phyloP scores from a whole-genome alignment of 2,888 invertebrate species.

The Onchidella celtica region DNA sequence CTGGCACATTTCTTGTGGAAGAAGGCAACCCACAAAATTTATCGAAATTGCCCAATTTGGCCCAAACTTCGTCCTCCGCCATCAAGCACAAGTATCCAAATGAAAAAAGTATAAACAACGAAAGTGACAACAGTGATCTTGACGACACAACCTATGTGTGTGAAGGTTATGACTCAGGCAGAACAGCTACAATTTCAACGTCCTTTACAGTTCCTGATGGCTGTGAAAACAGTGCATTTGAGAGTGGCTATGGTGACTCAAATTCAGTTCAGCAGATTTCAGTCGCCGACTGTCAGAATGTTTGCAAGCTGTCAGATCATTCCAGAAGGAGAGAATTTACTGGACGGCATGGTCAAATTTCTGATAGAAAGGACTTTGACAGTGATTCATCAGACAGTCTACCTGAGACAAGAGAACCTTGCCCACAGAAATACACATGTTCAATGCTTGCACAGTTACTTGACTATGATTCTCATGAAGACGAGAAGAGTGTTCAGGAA shows the following conservation, averaged over 20 bases:
- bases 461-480: background rate
- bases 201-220: too few species aligned
- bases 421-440: background rate
- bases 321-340: background rate
- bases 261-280: background rate
- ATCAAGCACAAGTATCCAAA: background rate
- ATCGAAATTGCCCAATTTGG: too few species aligned
- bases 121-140: background rate
- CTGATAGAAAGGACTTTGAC: background rate
- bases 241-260: background rate
- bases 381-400: background rate
- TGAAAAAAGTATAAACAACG: background rate
- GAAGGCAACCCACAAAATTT: too few species aligned
- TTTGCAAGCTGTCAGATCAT: too few species aligned
- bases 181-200: background rate
- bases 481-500: background rate
- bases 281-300: background rate
- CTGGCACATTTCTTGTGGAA: slow-evolving; percentile 14
- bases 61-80: too few species aligned
- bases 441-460: background rate
- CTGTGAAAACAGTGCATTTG: background rate
- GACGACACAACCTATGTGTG: background rate
- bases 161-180: background rate
- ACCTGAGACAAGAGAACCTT: background rate
- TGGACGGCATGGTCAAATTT: background rate